Conservation (phyloP, 1,140 invertebrate species). For the Drosophila equinoxialis region DNA sequence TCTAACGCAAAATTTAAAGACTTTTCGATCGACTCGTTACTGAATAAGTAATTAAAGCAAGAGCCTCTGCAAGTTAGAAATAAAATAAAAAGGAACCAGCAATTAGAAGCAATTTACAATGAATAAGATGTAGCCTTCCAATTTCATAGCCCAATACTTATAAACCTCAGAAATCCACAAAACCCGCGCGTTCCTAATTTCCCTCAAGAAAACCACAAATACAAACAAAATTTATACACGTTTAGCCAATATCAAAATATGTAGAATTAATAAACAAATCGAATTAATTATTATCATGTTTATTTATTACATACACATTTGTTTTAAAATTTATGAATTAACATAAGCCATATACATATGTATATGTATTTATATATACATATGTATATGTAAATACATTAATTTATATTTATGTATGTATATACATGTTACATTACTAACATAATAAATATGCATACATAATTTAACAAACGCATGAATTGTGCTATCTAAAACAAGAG, state of each 20-base stretch:
- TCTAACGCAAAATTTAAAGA: constrained; percentile 82
- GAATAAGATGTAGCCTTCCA: constrained; percentile 48
- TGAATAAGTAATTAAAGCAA: constrained; percentile 64
- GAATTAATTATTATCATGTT: constrained; percentile 60
- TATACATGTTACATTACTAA: constrained; percentile 49
- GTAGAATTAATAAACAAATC: constrained; percentile 48
- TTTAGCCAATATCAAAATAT: constrained; percentile 65
- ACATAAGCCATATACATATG: constrained; percentile 28
- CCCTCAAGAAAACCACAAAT: constrained; percentile 22
- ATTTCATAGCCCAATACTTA: constrained; percentile 64
- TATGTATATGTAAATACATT: constrained; percentile 55
- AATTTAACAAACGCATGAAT: constrained; percentile 43
- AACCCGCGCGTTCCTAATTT: constrained; percentile 63
- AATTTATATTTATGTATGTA: no score
- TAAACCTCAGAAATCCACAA: constrained; percentile 35
- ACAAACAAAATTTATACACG: constrained; percentile 29
- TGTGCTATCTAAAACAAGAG: constrained; percentile 42
- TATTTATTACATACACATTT: constrained; percentile 72
- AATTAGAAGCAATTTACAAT: constrained; percentile 14
- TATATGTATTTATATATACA: constrained; percentile 56
- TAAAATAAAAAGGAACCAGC: not conserved
- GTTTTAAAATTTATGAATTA: constrained; percentile 50
- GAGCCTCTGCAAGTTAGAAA: not conserved
- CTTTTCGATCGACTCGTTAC: constrained; percentile 82
- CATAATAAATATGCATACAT: constrained; percentile 65